Evolutionary conservation across 1,140 invertebrate species (phyloP).

Genomic region (Drosophila tristis): DNA sequence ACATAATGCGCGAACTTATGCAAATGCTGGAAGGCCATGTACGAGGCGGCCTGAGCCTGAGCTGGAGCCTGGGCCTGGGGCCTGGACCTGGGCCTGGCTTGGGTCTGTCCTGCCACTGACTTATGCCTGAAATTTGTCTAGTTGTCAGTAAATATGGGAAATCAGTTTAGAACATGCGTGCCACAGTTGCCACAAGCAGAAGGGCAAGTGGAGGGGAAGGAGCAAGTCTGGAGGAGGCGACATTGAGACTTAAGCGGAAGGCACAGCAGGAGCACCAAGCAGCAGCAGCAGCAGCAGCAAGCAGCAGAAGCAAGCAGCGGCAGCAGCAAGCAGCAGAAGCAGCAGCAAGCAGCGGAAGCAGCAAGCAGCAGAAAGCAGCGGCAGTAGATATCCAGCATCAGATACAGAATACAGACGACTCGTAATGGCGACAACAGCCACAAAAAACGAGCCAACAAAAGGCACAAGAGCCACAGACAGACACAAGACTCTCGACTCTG

Average conservation of each 20-base stretch:
- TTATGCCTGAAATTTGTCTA: conserved; percentile 84
- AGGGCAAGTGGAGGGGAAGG: background rate
- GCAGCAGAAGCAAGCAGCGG: conserved; percentile 52
- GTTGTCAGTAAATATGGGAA: conserved; percentile 84
- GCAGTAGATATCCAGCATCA: conserved; percentile 80
- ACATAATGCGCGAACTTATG: conserved; percentile 82
- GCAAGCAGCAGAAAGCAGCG: too few relatives aligned
- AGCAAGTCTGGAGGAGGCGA: conserved; percentile 39
- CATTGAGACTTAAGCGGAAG: conserved; percentile 81
- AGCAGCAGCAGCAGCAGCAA: too few relatives aligned
- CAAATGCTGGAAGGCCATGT: conserved; percentile 50
- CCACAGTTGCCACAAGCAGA: conserved; percentile 40
- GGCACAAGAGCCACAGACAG: conserved; percentile 5
- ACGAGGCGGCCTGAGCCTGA: conserved; percentile 1
- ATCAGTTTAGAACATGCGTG: conserved; percentile 83
- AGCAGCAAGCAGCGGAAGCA: too few relatives aligned
- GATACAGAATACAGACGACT: conserved; percentile 59
- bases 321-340: conserved; percentile 38
- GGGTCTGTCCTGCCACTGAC: conserved; percentile 58
- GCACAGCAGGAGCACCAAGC: conserved; percentile 77
- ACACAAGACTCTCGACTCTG: too few relatives aligned
- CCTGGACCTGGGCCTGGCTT: conserved; percentile 24
- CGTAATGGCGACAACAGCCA: conserved; percentile 76
- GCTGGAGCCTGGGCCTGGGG: background rate
- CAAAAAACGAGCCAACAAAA: conserved; percentile 19